Conservation (phyloP, 2,113 vertebrate genomes). For the chimpanzee (Pan troglodytes) region NHGRI_mPanTro3-v2.1_pri NC_072398.2:213803001-213803500, state of each 20-base stretch:
- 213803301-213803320: slow-evolving; percentile 83
- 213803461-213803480: slow-evolving; percentile 70
- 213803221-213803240: slow-evolving; percentile 94
- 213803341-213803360: slow-evolving; percentile 73
- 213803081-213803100: background rate
- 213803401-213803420: slow-evolving; percentile 38
- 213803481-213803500: slow-evolving; percentile 74
- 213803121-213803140: background rate
- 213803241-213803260: slow-evolving; percentile 90
- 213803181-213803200: rapidly evolving
- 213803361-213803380: slow-evolving; percentile 68
- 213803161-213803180: rapidly evolving
- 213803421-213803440: slow-evolving; percentile 64
- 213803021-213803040: rapidly evolving
- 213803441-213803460: slow-evolving; percentile 71
- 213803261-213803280: slow-evolving; percentile 93
- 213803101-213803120: rapidly evolving
- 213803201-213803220: slow-evolving; percentile 96
- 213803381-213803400: background rate
- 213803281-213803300: slow-evolving; percentile 97
- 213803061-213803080: background rate
- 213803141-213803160: no score
- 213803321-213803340: background rate
- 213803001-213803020: background rate
- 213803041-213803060: rapidly evolving